A percentile compares a stretch with the other conserved stretches of the same genome.
Evolutionary conservation across 1,140 invertebrate genomes (phyloP).

Genomic region (Psilanteris sp.): DNA sequence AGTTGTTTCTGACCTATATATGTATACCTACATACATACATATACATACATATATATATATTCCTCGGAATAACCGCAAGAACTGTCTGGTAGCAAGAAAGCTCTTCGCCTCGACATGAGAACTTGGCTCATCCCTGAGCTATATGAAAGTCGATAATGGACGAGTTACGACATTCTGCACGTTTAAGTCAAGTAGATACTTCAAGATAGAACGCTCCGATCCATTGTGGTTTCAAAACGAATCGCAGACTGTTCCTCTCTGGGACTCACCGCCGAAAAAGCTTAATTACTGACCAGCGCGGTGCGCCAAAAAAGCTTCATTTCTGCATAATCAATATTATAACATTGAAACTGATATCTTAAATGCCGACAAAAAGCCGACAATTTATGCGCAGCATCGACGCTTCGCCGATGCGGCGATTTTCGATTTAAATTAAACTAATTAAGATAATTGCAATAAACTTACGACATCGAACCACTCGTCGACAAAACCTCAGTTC

Average conservation of each 20-base stretch:
- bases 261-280: slow-evolving; percentile 6
- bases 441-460: no score
- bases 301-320: no score
- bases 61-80: slow-evolving; percentile 18
- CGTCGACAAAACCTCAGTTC: no score
- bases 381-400: no score
- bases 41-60: slow-evolving; percentile 15
- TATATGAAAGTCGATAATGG: slow-evolving; percentile 55
- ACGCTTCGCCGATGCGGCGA: no score
- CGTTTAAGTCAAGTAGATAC: slow-evolving; percentile 46
- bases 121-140: slow-evolving; percentile 29
- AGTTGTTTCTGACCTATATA: no score
- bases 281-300: slow-evolving; percentile 13
- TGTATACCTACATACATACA: no score
- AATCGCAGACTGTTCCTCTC: slow-evolving; percentile 1
- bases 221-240: slow-evolving; percentile 38
- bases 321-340: no score
- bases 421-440: no score
- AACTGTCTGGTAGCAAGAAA: slow-evolving; percentile 37
- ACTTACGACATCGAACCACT: no score
- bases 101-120: slow-evolving; percentile 31
- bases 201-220: slow-evolving; percentile 22
- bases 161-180: slow-evolving; percentile 39
- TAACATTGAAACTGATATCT: neutral
- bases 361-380: neutral